Evolutionary conservation across 2,797 vertebrate species (phyloP).

Genomic region (Salarias fasciatus): DNA sequence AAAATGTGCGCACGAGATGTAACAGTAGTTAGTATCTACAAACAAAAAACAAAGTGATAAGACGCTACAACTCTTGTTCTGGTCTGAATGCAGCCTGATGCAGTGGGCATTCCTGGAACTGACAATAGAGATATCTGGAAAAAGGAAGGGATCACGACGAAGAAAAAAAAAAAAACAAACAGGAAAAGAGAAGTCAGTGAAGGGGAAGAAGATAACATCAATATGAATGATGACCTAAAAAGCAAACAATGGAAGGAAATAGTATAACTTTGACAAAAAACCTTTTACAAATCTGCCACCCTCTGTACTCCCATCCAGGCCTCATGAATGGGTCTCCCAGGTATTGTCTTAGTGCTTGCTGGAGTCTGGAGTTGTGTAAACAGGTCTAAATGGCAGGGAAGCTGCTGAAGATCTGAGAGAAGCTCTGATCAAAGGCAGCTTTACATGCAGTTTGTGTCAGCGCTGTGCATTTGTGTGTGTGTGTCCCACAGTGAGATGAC

Average conservation of each 20-base stretch:
- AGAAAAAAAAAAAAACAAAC: neutral
- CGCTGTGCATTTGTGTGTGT: slow-evolving; percentile 32
- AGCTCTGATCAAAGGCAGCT: slow-evolving; percentile 77
- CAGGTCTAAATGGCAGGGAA: slow-evolving; percentile 71
- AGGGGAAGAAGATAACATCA: slow-evolving; percentile 2
- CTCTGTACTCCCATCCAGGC: slow-evolving; percentile 15
- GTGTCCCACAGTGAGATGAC: slow-evolving; percentile 63
- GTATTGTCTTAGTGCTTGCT: slow-evolving; percentile 50
- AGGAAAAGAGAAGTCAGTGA: slow-evolving; percentile 3
- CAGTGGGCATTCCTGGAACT: neutral
- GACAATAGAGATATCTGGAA: neutral
- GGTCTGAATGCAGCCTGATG: neutral
- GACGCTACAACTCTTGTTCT: slow-evolving; percentile 3
- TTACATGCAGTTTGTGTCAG: slow-evolving; percentile 69
- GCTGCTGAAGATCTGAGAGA: slow-evolving; percentile 73
- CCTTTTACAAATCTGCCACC: slow-evolving; percentile 24
- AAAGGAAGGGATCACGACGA: neutral
- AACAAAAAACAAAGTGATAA: neutral
- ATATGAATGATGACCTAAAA: slow-evolving; percentile 15
- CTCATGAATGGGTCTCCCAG: slow-evolving; percentile 38
- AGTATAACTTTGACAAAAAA: slow-evolving; percentile 15
- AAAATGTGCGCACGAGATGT: no score
- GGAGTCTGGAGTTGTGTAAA: slow-evolving; percentile 74
- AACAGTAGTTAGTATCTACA: no score
- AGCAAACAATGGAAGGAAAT: slow-evolving; percentile 18